Evolutionary conservation across 2,888 invertebrate genomes (phyloP).

Genomic region (Drosophila melanocephala): DNA sequence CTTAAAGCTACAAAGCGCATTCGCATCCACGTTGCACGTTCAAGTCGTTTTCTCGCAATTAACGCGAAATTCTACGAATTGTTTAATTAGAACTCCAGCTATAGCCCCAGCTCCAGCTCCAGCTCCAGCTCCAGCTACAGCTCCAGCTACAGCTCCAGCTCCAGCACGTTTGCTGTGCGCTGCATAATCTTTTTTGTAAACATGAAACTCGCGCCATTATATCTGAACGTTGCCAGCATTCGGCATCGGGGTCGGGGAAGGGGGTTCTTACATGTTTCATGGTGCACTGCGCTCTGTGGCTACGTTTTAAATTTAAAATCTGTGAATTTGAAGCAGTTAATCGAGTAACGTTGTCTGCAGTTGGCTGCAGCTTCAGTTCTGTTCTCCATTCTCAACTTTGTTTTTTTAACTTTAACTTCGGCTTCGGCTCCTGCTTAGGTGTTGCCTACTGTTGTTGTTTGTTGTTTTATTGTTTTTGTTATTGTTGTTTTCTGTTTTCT

Average conservation of each 20-base stretch:
- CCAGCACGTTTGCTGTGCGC: slow-evolving; percentile 72
- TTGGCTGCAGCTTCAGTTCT: slow-evolving; percentile 30
- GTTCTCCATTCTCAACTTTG: background rate
- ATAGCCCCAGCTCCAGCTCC: slow-evolving; percentile 12
- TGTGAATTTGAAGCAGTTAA: slow-evolving; percentile 84
- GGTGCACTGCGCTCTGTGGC: slow-evolving; percentile 55
- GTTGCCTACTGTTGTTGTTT: slow-evolving; percentile 60
- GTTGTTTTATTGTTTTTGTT: slow-evolving; percentile 18
- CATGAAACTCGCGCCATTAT: slow-evolving; percentile 85
- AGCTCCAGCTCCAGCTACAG: slow-evolving; percentile 12
- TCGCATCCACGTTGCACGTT: slow-evolving; percentile 70
- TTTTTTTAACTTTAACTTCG: slow-evolving; percentile 10
- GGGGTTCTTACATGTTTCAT: slow-evolving; percentile 46
- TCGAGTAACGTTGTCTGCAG: slow-evolving; percentile 75
- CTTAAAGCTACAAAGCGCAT: slow-evolving; percentile 11
- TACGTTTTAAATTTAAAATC: slow-evolving; percentile 82
- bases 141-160: slow-evolving; percentile 19
- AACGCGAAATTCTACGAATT: slow-evolving; percentile 86
- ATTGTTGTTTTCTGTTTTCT: slow-evolving; percentile 40
- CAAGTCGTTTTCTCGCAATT: slow-evolving; percentile 85
- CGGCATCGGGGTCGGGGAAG: background rate
- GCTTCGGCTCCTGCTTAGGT: slow-evolving; percentile 65
- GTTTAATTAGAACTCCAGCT: slow-evolving; percentile 85
- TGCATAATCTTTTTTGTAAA: slow-evolving; percentile 83
- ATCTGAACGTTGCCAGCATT: slow-evolving; percentile 57